Percentiles rank a stretch among this genome's conserved stretches.
Evolutionary conservation across 64 coral and sea anemone species (phyloP).

Genomic region (Porites lutea): DNA sequence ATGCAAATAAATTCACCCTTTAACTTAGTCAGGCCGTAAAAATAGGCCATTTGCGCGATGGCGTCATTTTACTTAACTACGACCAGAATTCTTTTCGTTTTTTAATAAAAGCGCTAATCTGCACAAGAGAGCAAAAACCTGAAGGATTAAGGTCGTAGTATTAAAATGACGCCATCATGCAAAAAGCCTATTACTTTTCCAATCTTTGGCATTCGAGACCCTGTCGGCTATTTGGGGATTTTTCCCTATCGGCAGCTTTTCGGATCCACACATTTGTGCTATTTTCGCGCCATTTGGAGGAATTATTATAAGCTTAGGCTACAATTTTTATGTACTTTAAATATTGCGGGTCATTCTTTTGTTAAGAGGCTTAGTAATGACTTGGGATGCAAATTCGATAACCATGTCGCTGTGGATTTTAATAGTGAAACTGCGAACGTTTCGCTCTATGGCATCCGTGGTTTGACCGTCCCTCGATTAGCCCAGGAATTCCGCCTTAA

Average conservation of each 20-base stretch:
- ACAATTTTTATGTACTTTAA: background rate
- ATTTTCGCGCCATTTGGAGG: background rate
- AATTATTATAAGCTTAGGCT: background rate
- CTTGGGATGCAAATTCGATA: constrained; percentile 2
- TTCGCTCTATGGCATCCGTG: background rate
- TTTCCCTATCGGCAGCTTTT: background rate
- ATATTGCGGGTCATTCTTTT: background rate
- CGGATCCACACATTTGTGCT: background rate
- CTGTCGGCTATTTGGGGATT: background rate
- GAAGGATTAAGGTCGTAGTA: too few species aligned
- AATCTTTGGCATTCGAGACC: too few species aligned
- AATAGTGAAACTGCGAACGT: background rate
- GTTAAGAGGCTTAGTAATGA: background rate
- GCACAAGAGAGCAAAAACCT: too few species aligned
- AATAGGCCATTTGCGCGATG: too few species aligned
- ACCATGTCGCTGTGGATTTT: background rate
- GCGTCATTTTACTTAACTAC: too few species aligned
- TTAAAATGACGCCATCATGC: too few species aligned
- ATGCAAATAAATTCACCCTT: too few species aligned
- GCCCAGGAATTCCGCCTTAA: background rate
- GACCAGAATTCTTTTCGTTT: too few species aligned
- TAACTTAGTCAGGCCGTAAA: too few species aligned
- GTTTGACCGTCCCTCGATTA: background rate
- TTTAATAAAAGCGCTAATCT: too few species aligned
- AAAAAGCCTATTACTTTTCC: too few species aligned